phyloP scores from a whole-genome alignment of 2,113 vertebrate genomes.

The Vidua macroura region DNA sequence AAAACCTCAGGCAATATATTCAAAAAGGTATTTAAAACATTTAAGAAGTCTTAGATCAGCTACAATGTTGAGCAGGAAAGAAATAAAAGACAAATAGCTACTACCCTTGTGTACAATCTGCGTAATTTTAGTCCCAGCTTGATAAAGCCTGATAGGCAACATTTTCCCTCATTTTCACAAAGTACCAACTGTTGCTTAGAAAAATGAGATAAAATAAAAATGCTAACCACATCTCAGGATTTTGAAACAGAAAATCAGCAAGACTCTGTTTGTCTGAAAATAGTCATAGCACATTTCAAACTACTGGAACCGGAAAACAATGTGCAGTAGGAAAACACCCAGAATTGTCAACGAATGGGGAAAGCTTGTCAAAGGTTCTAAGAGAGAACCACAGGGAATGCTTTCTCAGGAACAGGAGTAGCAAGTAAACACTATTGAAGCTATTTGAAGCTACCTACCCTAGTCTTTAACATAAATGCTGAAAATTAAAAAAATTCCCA shows the following conservation, averaged over 20 bases:
- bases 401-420: not conserved
- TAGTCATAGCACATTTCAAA: not conserved
- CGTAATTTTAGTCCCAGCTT: not conserved
- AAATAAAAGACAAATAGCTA: not conserved
- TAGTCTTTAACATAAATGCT: not conserved
- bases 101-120: not conserved
- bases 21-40: not conserved
- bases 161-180: not conserved
- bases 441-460: not conserved
- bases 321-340: accelerated
- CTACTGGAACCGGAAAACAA: not conserved
- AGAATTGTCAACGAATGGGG: not conserved
- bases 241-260: not conserved
- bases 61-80: not conserved
- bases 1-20: not conserved
- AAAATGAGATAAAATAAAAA: not conserved
- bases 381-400: not conserved
- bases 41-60: not conserved
- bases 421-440: not conserved
- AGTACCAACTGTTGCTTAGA: not conserved
- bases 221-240: not conserved
- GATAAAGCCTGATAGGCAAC: not conserved
- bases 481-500: not conserved
- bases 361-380: not conserved
- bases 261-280: not conserved